Percentiles rank a stretch among this genome's conserved stretches.
phyloP scores from a whole-genome alignment of 2,888 invertebrate species.

The Latrodectus elegans region DNA sequence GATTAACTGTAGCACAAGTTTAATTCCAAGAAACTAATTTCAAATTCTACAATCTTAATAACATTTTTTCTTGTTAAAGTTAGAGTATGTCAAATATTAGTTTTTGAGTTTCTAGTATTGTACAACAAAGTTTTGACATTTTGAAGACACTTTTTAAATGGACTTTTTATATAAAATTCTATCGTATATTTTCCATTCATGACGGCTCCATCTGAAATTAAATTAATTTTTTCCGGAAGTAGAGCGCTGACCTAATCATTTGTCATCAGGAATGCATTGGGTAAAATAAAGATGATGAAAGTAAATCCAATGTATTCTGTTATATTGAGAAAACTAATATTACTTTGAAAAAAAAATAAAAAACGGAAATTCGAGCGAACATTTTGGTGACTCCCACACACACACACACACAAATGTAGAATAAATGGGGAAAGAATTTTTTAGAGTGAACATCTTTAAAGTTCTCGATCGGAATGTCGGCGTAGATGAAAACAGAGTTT shows the following conservation, averaged over 20 bases:
- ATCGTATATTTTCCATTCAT: too few relatives aligned
- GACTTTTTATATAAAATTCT: too few relatives aligned
- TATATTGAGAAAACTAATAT: not conserved
- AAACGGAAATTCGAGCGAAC: not conserved
- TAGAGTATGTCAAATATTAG: too few relatives aligned
- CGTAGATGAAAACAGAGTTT: conserved; percentile 46
- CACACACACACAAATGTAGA: too few relatives aligned
- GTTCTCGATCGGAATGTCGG: conserved; percentile 36
- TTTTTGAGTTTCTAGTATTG: too few relatives aligned
- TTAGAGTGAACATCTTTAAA: conserved; percentile 44
- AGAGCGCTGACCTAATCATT: not conserved
- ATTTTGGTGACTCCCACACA: not conserved
- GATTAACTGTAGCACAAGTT: too few relatives aligned
- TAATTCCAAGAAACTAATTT: too few relatives aligned
- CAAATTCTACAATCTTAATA: too few relatives aligned
- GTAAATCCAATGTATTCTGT: not conserved
- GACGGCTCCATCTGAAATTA: not conserved
- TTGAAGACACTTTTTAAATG: too few relatives aligned
- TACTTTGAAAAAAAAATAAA: not conserved
- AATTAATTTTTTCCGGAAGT: not conserved
- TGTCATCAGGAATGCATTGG: not conserved
- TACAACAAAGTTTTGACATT: too few relatives aligned
- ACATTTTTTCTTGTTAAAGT: too few relatives aligned
- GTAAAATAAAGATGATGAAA: not conserved
- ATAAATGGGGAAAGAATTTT: not conserved